Evolutionary conservation across 2,113 vertebrate genomes (phyloP).

Genomic region (Oceanodroma tethys): DNA sequence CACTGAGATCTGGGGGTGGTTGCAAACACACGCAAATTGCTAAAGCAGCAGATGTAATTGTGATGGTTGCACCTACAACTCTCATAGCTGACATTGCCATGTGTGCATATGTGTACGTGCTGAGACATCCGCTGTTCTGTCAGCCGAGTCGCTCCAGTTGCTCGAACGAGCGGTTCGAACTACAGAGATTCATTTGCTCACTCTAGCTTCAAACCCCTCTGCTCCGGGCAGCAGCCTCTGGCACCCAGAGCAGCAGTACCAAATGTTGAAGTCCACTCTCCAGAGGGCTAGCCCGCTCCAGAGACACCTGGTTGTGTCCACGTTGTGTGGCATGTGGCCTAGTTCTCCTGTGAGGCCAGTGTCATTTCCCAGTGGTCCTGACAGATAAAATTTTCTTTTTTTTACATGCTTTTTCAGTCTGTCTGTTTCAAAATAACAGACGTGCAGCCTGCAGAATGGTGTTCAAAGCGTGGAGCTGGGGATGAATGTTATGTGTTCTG

Average conservation of each 20-base stretch:
- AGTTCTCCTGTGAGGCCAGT: neutral
- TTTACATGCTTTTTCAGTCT: neutral
- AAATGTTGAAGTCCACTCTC: neutral
- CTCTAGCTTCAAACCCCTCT: neutral
- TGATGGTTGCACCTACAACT: neutral
- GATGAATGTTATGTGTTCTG: neutral
- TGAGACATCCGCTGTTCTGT: neutral
- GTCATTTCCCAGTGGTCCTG: neutral
- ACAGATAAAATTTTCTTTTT: neutral
- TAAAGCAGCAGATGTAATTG: neutral
- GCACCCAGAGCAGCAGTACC: neutral
- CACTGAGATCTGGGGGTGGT: neutral
- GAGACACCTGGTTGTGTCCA: neutral
- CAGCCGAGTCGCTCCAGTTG: fast-evolving
- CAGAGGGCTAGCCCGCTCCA: neutral
- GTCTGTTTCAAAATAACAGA: neutral
- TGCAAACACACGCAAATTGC: fast-evolving
- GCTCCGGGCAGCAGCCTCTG: neutral
- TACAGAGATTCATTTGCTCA: neutral
- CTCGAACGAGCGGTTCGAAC: fast-evolving
- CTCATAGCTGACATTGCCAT: neutral
- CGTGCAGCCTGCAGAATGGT: neutral
- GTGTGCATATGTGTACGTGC: too few relatives aligned
- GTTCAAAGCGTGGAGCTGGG: neutral
- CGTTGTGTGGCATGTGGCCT: neutral